Percentiles rank a stretch among this genome's conserved stretches.
Evolutionary conservation across 1,140 invertebrate genomes (phyloP).

Genomic region (Scaptodrosophila lebanonensis): DNA sequence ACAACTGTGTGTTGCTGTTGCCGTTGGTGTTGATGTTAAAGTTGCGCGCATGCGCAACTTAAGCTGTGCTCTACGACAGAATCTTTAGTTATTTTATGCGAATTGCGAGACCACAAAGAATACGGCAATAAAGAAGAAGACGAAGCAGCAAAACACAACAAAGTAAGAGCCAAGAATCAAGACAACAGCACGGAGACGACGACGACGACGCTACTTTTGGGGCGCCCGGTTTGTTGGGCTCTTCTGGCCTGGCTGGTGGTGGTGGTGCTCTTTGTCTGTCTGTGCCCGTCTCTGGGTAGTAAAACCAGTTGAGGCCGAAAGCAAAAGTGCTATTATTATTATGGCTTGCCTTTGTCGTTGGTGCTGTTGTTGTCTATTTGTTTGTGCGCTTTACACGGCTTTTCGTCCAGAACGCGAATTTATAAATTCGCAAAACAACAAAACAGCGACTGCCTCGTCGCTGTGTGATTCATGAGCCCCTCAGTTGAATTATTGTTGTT

Average conservation of each 20-base stretch:
- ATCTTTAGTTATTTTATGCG: no score
- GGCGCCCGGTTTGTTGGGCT: slow-evolving; percentile 27
- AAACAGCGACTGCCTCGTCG: slow-evolving; percentile 10
- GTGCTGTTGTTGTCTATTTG: slow-evolving; percentile 38
- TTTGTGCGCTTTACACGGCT: slow-evolving; percentile 40
- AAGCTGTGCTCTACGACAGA: slow-evolving; percentile 6
- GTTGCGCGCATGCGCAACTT: slow-evolving; percentile 58
- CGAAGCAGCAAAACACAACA: slow-evolving; percentile 39
- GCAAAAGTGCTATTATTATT: slow-evolving; percentile 73
- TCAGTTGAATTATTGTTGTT: slow-evolving; percentile 19
- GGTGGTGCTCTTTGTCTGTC: slow-evolving; percentile 8
- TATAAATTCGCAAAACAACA: slow-evolving; percentile 52
- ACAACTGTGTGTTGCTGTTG: no score
- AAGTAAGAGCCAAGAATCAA: slow-evolving; percentile 19
- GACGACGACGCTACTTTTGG: slow-evolving; percentile 12
- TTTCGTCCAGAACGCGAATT: slow-evolving; percentile 16
- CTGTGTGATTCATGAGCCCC: slow-evolving; percentile 55
- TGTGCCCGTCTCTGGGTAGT: slow-evolving; percentile 36
- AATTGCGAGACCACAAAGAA: no score
- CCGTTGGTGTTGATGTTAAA: no score
- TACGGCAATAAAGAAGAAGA: slow-evolving; percentile 42
- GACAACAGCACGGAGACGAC: slow-evolving; percentile 2
- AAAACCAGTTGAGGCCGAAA: slow-evolving; percentile 73
- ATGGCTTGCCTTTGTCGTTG: slow-evolving; percentile 35
- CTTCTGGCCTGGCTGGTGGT: slow-evolving; percentile 39